Evolutionary conservation across 2,797 vertebrate genomes (phyloP).

Genomic region (Limosa lapponica): DNA sequence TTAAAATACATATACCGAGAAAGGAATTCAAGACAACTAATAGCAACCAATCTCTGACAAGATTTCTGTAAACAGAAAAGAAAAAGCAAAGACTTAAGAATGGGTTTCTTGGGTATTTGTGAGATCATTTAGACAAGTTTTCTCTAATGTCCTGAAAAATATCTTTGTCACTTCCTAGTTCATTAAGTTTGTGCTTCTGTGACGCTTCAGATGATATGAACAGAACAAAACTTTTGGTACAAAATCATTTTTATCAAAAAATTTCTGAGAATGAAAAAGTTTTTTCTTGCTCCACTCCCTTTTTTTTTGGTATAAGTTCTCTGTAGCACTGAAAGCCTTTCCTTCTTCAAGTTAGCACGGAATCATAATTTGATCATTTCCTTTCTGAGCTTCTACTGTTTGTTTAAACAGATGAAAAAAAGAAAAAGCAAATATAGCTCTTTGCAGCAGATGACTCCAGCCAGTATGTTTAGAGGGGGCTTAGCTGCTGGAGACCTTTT

Average conservation of each 20-base stretch:
- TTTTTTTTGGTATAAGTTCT: neutral
- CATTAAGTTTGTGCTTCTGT: neutral
- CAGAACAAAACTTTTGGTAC: neutral
- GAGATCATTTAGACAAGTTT: neutral
- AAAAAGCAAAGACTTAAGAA: neutral
- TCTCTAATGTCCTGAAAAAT: neutral
- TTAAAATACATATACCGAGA: neutral
- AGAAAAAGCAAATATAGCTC: neutral
- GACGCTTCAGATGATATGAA: neutral
- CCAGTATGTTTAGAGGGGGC: neutral
- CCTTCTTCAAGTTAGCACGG: neutral
- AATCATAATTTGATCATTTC: constrained; percentile 8
- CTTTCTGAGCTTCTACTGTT: constrained; percentile 8
- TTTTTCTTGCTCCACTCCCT: neutral
- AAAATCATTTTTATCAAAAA: neutral
- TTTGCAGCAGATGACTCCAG: constrained; percentile 13
- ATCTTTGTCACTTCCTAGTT: neutral
- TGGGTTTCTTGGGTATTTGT: neutral
- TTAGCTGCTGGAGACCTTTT: neutral
- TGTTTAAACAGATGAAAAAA: constrained; percentile 11
- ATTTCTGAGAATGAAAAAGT: neutral
- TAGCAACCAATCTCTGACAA: neutral
- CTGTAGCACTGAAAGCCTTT: neutral
- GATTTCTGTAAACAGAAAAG: neutral
- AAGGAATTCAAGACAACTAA: neutral